Conservation (phyloP, 2,888 invertebrate genomes). For the Drosophila eohydei region DNA sequence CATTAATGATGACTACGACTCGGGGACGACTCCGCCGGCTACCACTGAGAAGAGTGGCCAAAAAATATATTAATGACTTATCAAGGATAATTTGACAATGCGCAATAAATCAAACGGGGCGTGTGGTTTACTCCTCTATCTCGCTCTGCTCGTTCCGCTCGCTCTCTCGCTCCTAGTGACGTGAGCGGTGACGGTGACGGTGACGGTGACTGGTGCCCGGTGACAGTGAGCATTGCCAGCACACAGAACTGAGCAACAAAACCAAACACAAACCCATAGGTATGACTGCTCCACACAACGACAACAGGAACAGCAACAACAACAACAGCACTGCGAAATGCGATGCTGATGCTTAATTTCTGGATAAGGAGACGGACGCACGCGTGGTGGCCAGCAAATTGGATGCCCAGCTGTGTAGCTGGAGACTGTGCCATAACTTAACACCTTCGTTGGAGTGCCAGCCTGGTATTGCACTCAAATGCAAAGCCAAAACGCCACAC, state of each 20-base stretch:
- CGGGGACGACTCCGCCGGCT: slow-evolving; percentile 12
- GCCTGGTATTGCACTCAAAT: slow-evolving; percentile 49
- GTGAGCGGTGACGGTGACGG: slow-evolving; percentile 28
- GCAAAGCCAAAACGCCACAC: slow-evolving; percentile 35
- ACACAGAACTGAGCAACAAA: slow-evolving; percentile 6
- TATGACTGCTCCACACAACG: slow-evolving; percentile 40
- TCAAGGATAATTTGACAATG: slow-evolving; percentile 85
- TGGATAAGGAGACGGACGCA: slow-evolving; percentile 41
- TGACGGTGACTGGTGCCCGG: slow-evolving; percentile 32
- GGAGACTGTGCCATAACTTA: slow-evolving; percentile 76
- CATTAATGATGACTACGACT: slow-evolving; percentile 46
- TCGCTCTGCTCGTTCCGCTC: not conserved
- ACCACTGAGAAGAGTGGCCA: slow-evolving; percentile 55
- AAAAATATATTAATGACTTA: slow-evolving; percentile 85
- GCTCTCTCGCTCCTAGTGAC: slow-evolving; percentile 6
- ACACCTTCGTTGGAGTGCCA: slow-evolving; percentile 69
- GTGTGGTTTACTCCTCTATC: slow-evolving; percentile 55
- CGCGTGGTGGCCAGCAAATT: slow-evolving; percentile 66
- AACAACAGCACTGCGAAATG: slow-evolving; percentile 59
- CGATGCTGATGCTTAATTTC: slow-evolving; percentile 74
- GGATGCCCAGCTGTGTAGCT: slow-evolving; percentile 76
- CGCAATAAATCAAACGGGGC: slow-evolving; percentile 83
- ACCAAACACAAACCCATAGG: slow-evolving; percentile 28
- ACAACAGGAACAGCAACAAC: slow-evolving; percentile 18
- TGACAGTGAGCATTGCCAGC: slow-evolving; percentile 35